A percentile compares a stretch with the other conserved stretches of the same genome.
phyloP scores from a whole-genome alignment of 35 echinoderm and acorn worm species.

The Ophioderma brevispina region DNA sequence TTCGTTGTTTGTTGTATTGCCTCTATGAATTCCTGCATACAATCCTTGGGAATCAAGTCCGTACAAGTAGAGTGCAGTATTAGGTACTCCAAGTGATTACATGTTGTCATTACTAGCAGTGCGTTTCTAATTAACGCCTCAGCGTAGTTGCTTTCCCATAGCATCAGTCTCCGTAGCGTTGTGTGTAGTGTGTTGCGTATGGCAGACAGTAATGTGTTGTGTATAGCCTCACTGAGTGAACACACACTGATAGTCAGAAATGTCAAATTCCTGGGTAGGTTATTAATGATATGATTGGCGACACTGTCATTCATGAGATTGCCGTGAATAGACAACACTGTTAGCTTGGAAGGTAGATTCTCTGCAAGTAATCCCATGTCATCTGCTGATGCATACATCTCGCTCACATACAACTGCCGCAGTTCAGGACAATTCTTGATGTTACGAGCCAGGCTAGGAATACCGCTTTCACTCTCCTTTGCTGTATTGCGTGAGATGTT shows the following conservation, averaged over 20 bases:
- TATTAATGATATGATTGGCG: not conserved
- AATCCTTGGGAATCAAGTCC: not conserved
- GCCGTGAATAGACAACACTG: not conserved
- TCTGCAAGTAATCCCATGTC: not conserved
- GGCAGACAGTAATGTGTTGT: not conserved
- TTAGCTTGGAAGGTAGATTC: not conserved
- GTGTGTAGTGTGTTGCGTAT: not conserved
- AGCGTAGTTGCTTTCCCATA: not conserved
- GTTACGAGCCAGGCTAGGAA: not conserved
- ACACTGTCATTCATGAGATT: not conserved
- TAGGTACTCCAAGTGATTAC: not conserved
- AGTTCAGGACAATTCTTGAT: not conserved
- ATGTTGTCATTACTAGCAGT: no score
- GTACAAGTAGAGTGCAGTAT: not conserved
- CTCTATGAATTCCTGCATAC: not conserved
- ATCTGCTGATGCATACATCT: not conserved
- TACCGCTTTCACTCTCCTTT: not conserved
- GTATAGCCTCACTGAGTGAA: not conserved
- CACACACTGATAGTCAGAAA: not conserved
- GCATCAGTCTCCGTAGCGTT: not conserved
- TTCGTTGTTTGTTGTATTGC: not conserved
- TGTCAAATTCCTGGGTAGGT: not conserved
- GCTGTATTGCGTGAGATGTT: not conserved
- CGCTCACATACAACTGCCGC: not conserved
- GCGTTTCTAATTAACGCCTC: no score